These are phyloP conservation scores for Pogonomyrmex barbatus DNA, from an alignment of 1,140 invertebrate genomes.

Conservation along the genomic window DNA sequence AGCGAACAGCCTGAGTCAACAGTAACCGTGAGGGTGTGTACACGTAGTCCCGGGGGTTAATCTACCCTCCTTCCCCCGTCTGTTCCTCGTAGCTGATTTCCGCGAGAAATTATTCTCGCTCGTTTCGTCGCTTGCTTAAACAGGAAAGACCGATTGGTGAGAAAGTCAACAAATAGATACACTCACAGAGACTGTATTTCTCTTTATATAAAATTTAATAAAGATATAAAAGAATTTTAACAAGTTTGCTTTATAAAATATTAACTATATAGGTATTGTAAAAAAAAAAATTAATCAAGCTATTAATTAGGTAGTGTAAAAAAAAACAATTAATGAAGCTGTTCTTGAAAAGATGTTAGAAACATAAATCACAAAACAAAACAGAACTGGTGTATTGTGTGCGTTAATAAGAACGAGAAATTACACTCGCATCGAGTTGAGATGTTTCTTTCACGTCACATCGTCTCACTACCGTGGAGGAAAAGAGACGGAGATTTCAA, in stretches of 20 bases:
- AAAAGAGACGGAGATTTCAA: slow-evolving; percentile 62
- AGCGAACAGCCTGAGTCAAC: slow-evolving; percentile 48
- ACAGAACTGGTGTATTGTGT: background rate
- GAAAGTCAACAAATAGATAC: slow-evolving; percentile 19
- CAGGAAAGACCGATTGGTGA: background rate
- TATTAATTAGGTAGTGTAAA: background rate
- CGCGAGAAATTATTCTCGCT: slow-evolving; percentile 46
- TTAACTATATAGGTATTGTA: background rate
- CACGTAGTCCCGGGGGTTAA: slow-evolving; percentile 29
- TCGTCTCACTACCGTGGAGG: background rate
- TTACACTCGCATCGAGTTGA: background rate
- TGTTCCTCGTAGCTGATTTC: slow-evolving; percentile 15
- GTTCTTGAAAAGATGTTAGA: background rate
- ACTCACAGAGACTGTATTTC: background rate
- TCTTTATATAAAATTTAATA: too few relatives aligned
- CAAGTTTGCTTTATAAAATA: background rate
- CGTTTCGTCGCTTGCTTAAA: slow-evolving; percentile 4
- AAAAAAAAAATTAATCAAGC: background rate
- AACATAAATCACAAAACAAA: background rate
- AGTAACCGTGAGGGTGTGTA: slow-evolving; percentile 12
- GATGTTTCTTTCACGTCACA: background rate
- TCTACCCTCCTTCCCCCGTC: slow-evolving; percentile 12
- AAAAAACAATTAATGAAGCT: background rate
- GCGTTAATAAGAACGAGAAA: slow-evolving; percentile 21
- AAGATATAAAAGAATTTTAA: background rate